These are phyloP conservation scores for Pseudachorutes palmiensis DNA, from an alignment of 1,140 invertebrate species.

Conservation along the genomic window DNA sequence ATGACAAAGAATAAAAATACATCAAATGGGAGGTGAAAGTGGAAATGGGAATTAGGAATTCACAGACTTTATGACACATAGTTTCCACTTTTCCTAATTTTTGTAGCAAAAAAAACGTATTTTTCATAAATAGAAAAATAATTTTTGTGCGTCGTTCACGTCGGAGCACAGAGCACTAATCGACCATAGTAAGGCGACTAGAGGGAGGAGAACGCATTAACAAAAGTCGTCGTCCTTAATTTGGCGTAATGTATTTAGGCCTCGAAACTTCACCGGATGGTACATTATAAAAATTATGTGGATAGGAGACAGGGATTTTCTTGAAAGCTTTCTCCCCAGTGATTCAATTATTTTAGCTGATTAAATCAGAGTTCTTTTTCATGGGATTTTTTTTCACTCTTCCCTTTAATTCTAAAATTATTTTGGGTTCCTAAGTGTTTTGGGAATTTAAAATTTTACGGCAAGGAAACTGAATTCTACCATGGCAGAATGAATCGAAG, in stretches of 20 bases:
- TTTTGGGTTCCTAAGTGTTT: too few species aligned
- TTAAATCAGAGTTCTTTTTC: conserved; percentile 15
- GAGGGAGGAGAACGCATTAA: background rate
- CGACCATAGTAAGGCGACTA: background rate
- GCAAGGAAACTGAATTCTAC: too few species aligned
- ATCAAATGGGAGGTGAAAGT: too few species aligned
- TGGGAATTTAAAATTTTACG: background rate
- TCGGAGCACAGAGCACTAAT: background rate
- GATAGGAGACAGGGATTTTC: background rate
- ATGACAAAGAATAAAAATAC: too few species aligned
- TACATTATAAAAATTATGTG: background rate
- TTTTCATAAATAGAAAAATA: too few species aligned
- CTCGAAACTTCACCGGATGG: background rate
- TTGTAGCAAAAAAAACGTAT: background rate
- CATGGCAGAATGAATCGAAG: too few species aligned
- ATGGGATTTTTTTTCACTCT: background rate
- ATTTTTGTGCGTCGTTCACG: background rate
- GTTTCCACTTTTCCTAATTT: background rate
- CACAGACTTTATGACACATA: background rate
- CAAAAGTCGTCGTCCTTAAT: conserved; percentile 14
- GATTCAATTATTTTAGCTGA: conserved; percentile 25
- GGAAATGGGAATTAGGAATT: too few species aligned
- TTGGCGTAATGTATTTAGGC: conserved; percentile 21
- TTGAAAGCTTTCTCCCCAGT: conserved; percentile 19
- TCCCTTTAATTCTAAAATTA: background rate